Base-by-base conservation (phyloP, 1,140 invertebrate species). In the Heliconius hewitsoni region DNA sequence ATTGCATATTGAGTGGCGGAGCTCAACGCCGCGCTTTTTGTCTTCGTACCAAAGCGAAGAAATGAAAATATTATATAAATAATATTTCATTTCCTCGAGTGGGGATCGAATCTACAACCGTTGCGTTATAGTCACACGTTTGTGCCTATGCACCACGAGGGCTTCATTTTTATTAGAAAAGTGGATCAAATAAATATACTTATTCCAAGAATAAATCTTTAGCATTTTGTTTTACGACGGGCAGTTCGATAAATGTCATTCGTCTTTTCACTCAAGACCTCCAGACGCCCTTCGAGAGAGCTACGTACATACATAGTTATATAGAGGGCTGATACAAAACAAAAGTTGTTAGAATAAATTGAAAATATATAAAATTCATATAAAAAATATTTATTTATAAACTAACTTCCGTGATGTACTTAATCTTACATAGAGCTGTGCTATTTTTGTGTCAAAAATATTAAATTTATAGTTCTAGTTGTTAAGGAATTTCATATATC, bases 201-300 rank as follows among this genome's bases (percentile, higher is more conserved):
- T 76, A 55, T 50, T 50, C 55, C 57, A 77, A 79, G 73, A 77
- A 77, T 82, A 82, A 85, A 84, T 85, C 78, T 80, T 77, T 66
- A 71, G 52, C 60, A 76, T 83, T 83, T 80, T 79, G 78, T 77
- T 71, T 55, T 72, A 77, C 73, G 81, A 80, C 73, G 78, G 77
- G 75, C 78, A 81, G 84, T 80, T 85, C 84, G 82, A 90, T 90
- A 90, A 88, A 90, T 84, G 84, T 83, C 84, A 83, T 91, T 86
- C 84, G 85, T 89, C 87, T 90, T 87, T 87, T 82, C 79, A 85
- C 39, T 77, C 72, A 82, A 83, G 90, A 89, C 90, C 90, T 91
- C 89, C 80, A 90, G 88, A 91, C 88, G 87, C 82, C 88, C 87
- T 92, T 86, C 76, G 11, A 76, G 60, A 74, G 11, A 75, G 34